Base-by-base conservation (phyloP, 2,888 invertebrate species). In the Drosophila meridionalis region DNA sequence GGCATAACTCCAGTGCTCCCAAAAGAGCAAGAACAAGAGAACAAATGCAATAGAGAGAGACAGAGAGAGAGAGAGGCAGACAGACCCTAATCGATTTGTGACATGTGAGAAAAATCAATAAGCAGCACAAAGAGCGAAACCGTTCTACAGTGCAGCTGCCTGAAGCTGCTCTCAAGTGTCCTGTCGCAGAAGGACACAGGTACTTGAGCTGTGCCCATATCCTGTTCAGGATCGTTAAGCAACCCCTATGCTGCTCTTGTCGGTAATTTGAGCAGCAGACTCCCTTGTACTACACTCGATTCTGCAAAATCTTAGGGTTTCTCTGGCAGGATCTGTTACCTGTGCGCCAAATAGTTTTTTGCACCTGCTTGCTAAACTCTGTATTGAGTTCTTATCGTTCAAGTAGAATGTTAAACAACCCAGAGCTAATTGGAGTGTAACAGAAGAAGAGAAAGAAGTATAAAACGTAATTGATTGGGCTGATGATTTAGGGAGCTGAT, bases 61-160 rank as follows among this genome's bases (percentile, higher is more conserved):
- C 5, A n/a, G 28, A 20, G 26, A 8, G 56, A 20, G 9, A 14
- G 38, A 20, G 3, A 34, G 28, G 32, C 14, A 20, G 14, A 34
- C 28, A 36, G 42, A 14, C 20, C 57, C 57, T 32, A 53, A 76
- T 78, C 78, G 81, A 78, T 81, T 58, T 77, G 78, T 81, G 78
- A 78, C 73, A 78, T 77, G 72, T 72, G 78, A 53, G 65, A 68
- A 65, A 70, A 87, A 84, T 87, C 87, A 84, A 89, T 87, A 79
- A 69, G 61, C 52, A 57, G 1, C 11, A 52, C 34, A 26, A 34
- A 57, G 20, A 45, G 40, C 12, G 38, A 52, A 43, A 63, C 14
- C 30, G 30, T n/a, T 32, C 48, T 38, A 28, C 56, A 26, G 32
- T 26, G 63, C 67, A 65, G 57, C 57, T 53, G 76, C 80, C 78